These are phyloP conservation scores for Didymodactylos carnosus DNA, from an alignment of 2,888 invertebrate species.

Conservation along the genomic window DNA sequence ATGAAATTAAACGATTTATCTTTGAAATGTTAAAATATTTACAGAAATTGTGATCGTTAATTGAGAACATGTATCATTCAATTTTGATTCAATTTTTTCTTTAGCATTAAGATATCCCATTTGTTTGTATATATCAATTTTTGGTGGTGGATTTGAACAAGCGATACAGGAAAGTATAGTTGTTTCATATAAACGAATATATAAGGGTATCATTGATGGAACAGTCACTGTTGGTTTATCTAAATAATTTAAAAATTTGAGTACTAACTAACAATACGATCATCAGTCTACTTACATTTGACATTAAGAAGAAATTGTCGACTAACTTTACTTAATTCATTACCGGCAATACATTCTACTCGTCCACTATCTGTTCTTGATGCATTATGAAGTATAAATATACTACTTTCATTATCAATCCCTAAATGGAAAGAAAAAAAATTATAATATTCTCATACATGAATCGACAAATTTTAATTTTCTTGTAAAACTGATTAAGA, in stretches of 20 bases:
- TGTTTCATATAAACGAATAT: not conserved
- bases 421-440: no score
- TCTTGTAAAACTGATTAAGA: no score
- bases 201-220: not conserved
- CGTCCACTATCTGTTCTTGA: not conserved
- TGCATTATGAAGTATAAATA: not conserved
- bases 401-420: not conserved
- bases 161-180: not conserved
- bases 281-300: not conserved
- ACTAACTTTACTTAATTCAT: not conserved
- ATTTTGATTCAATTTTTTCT: not conserved
- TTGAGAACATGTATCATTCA: not conserved
- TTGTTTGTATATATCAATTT: not conserved
- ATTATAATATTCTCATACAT: not conserved
- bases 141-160: not conserved
- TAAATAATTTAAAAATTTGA: not conserved
- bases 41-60: not conserved
- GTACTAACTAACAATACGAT: not conserved
- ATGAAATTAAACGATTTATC: not conserved
- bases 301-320: not conserved
- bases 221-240: not conserved
- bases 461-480: no score
- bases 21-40: not conserved
- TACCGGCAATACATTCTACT: not conserved
- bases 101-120: not conserved